Conservation (phyloP, 2,888 invertebrate genomes). For the Lissocephala sabroskyi region DNA sequence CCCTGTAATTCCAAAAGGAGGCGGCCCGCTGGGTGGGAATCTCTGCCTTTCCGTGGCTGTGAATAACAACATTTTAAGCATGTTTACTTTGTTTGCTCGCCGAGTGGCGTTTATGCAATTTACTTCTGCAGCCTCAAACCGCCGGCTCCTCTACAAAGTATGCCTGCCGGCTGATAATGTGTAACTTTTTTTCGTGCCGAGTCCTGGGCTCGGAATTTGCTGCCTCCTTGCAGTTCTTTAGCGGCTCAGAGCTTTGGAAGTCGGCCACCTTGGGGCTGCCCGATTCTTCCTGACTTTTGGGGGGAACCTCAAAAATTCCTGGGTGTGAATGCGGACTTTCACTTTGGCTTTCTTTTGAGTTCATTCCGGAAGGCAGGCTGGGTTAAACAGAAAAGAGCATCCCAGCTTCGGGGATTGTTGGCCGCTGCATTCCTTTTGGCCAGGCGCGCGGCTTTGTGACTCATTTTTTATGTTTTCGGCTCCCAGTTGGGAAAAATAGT, state of each 20-base stretch:
- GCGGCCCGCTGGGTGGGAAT: slow-evolving; percentile 1
- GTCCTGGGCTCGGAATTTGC: background rate
- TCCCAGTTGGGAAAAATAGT: slow-evolving; percentile 7
- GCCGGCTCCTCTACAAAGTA: slow-evolving; percentile 36
- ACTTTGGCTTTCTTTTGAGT: background rate
- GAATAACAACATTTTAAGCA: slow-evolving; percentile 63
- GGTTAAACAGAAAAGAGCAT: too few relatives aligned
- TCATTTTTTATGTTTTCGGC: background rate
- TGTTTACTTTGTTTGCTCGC: slow-evolving; percentile 51
- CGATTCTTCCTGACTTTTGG: background rate
- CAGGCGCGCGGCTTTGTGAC: background rate
- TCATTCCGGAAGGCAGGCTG: too few relatives aligned
- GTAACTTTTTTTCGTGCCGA: slow-evolving; percentile 45
- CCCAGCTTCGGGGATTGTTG: too few relatives aligned
- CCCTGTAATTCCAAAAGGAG: too few relatives aligned
- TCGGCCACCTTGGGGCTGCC: slow-evolving; percentile 26
- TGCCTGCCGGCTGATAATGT: slow-evolving; percentile 57
- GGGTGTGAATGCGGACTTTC: too few relatives aligned
- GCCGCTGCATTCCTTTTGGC: background rate
- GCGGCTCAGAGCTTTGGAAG: slow-evolving; percentile 17
- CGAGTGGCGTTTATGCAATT: slow-evolving; percentile 50
- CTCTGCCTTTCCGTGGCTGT: slow-evolving; percentile 12
- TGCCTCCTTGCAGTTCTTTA: background rate
- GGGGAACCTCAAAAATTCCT: too few relatives aligned
- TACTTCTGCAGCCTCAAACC: slow-evolving; percentile 38